Conservation (phyloP, 2,113 vertebrate species). For the Lontra canadensis region DNA sequence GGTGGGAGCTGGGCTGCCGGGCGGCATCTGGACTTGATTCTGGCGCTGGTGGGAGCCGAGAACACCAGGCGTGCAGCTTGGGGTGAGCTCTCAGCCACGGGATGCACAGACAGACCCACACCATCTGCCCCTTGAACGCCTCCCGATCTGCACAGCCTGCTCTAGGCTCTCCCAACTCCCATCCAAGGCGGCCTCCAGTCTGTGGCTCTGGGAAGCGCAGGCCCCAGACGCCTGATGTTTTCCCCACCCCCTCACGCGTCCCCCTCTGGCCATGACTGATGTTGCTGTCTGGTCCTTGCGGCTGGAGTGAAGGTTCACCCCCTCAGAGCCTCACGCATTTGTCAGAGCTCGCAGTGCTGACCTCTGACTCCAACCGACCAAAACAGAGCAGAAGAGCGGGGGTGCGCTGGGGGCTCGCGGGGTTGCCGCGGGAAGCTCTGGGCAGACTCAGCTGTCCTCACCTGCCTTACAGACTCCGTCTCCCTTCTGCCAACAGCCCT, state of each 20-base stretch:
- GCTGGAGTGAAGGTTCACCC: not conserved
- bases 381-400: not conserved
- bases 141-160: no score
- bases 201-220: not conserved
- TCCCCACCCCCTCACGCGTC: not conserved
- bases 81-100: not conserved
- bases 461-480: not conserved
- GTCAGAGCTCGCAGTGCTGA: not conserved
- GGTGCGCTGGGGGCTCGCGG: not conserved
- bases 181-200: not conserved
- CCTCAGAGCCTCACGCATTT: not conserved
- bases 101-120: not conserved
- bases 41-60: not conserved
- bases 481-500: not conserved
- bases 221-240: not conserved
- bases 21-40: not conserved
- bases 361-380: not conserved
- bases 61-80: rapidly evolving
- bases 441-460: not conserved
- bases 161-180: not conserved
- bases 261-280: not conserved
- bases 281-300: no score
- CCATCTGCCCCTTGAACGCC: not conserved
- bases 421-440: not conserved
- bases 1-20: not conserved